Base-by-base conservation (phyloP, 2,797 vertebrate species). In the Simalia tracyae region DNA sequence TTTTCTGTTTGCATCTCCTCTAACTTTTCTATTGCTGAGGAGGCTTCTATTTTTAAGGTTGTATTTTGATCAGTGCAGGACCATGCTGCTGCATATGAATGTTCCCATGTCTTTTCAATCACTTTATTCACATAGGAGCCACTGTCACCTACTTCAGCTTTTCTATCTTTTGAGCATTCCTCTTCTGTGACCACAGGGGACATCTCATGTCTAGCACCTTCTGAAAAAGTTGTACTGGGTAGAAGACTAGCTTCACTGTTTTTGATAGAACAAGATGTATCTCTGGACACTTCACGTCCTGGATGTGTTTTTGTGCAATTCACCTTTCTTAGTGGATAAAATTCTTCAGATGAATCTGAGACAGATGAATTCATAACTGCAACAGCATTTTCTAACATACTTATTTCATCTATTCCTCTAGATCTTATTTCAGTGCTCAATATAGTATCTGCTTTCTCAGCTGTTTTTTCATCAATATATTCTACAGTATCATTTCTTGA, bases 331-430 rank as follows among this genome's bases (percentile, higher is more conserved):
- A 93, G 0, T 5, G 76, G 72, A 81, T 12, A n/a, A 2, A 92
- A 87, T 1, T 97, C 94, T 1, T 97, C 96, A 1, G 93, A 94
- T 28, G 94, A 95, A 17, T 84, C 26, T 86, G 84, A 96, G 54
- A 94, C 95, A 31, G 95, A 92, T 5, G 90, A 76, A n/a, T 66
- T 56, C n/a, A 56, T 26, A 86, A 26, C 24, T 31, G 61, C 91
- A 6, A 88, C 81, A 42, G 64, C 1, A 26, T 86, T 94, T 90
- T 95, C 86, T 60, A 60, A 54, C 3, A 19, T 61, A 24, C 87
- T 60, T 22, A 57, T 8, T 24, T 15, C 19, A 28, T 72, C 26
- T 28, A 91, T 0, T 6, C 81, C 94, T 88, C 6, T 94, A 91
- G 72, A 90, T 1, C 10, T 2, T 19, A 91, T 90, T 22, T n/a